Evolutionary conservation across 2,113 vertebrate species (phyloP), one percentile per base, ranked within the genome.

Genomic region (Notothenia coriiceps): DNA sequence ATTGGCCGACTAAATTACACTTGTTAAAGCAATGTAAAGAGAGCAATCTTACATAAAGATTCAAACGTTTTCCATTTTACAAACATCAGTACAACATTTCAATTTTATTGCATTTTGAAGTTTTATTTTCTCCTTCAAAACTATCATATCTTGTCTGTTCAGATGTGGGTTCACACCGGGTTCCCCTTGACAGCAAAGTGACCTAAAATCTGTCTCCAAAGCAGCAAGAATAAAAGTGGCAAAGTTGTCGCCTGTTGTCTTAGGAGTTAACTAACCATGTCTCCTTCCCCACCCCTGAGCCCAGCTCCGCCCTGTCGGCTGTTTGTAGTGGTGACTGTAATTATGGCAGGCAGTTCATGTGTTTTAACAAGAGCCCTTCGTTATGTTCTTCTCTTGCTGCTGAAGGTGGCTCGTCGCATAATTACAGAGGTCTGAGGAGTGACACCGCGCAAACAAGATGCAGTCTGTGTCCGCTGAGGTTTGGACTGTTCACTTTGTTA

Each of bases 301-400:
- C 77, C 70, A 71, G 74, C 89, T 80, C 86, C 84, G 43, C 90
- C 90, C 90, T 86, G 89, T 54, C 51, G 77, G 35, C 65, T 82
- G 84, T 91, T 88, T 92, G 86, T 92, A 88, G 91, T 90, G 88
- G 86, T 80, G 13, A 63, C 83, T 82, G 80, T 89, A 91, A 92
- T 92, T 88, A 90, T 70, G 79, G 62, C 62, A 65, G 78, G 50
- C 85, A 66, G 65, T 73, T 81, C 35, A 63, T 51, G 79, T 75
- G 57, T 85, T 92, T 89, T 91, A 83, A 90, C 76, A 43, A 85
- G 82, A 82, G 57, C 43, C 64, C 14, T 82, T 77, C 56, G 75
- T 87, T 77, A 70, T 49, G 67, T 55, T 88, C 62, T 43, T 83
- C 80, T 56, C 71, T 68, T 40, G 43, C 52, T 61, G 67, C 65